Base-by-base conservation (phyloP, 1,140 invertebrate species). In the Drosophila jambulina region DNA sequence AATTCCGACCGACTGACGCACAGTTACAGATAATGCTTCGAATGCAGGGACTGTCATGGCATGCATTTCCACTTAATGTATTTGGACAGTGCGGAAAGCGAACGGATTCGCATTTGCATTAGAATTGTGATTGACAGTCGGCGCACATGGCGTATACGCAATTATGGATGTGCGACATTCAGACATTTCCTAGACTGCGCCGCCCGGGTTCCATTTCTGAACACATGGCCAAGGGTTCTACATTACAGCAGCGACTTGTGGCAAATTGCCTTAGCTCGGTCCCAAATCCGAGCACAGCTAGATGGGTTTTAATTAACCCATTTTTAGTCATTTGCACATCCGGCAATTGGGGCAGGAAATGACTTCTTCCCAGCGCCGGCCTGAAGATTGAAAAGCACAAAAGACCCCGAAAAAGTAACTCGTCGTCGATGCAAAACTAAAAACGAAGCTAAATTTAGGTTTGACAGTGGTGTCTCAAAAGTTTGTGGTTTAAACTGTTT, bases 111-210 rank as follows among this genome's bases (percentile, higher is more conserved):
- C 72, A 81, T 81, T 82, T 43, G 75, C 74, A 82, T 82, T 60
- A 58, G 74, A 85, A 78, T 65, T 72, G 65, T 87, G 83, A 87
- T 80, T 88, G 84, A 84, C 80, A 77, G 58, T 71, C 67, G 81
- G 61, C 84, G 51, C 80, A 87, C 85, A 88, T 84, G 85, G 80
- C 84, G 84, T 88, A 90, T 90, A 78, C 74, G 84, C 85, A 90
- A 90, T 88, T 84, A 90, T 81, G 82, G 85, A 59, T 63, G 34
- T 56, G 43, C 23, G 27, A 87, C 69, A 60, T 84, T 42, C 23
- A 71, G 40, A 40, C 85, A 90, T 75, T 88, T 88, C 84, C 84
- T 88, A 71, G 56, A 62, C 51, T 34, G n/a, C 27, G 23, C 23
- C 27, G 29, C 42, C 36, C 51, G 36, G 17, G 25, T 43, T 59